Evolutionary conservation across 2,113 vertebrate genomes (phyloP), one percentile per base, ranked within the genome.

Genomic region (Porphyrio hochstetteri): DNA sequence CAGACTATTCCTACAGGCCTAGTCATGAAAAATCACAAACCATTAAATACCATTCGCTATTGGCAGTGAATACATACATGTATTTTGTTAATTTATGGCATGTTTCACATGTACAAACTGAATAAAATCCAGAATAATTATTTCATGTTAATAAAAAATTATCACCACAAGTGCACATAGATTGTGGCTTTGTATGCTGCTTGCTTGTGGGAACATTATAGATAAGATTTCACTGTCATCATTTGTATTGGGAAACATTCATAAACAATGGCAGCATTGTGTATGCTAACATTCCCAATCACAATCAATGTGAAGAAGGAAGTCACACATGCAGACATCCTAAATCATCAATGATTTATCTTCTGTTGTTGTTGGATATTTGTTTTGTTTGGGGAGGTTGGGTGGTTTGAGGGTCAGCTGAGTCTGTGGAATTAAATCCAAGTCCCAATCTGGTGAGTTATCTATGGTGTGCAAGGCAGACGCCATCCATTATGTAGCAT

Each of bases 391-490:
- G 29, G 42, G 64, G 23, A 83, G 27, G 16, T 3, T 86, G 52
- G 17, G 35, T 46, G 36, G 31, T 81, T 86, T 78, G 25, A 82
- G 48, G 75, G 65, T 94, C 92, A 93, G 59, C 23, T 86, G 53
- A 88, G 72, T 97, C 59, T 76, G 90, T 89, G 91, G 95, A 97
- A 95, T 97, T 97, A 98, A 98, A 98, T 96, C 94, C 89, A 94
- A 83, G 67, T 89, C 70, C 72, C 79, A 90, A 90, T 97, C 97
- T 95, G 93, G 59, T 38, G 83, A 98, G 97, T 99, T 99, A 99
- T 99, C 99, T 98, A 55, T 93, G 94, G 93, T 95, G 96, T 98
- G 97, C 98, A 98, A 98, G 96, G 97, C 98, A 94, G 96, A 94
- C 96, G 89, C 94, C 96, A 98, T 98, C 97, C 97, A 98, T 98